Conservation (phyloP, 2,888 invertebrate genomes). For the Hydrotaea diabolus region DNA sequence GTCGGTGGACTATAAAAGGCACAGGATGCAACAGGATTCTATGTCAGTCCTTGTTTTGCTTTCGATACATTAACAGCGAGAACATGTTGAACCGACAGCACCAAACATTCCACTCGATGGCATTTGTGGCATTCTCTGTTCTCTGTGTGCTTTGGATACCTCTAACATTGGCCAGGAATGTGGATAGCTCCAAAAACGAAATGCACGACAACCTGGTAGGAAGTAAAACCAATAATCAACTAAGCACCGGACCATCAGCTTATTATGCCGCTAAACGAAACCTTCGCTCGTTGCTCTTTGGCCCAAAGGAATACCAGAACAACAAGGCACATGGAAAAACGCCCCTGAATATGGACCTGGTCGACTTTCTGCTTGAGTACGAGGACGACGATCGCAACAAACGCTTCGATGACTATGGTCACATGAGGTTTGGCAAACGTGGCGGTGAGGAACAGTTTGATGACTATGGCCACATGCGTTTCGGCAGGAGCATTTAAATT, state of each 20-base stretch:
- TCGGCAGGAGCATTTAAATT: conserved; percentile 82
- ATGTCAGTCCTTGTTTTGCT: conserved; percentile 44
- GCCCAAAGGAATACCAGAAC: conserved; percentile 48
- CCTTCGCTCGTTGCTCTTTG: conserved; percentile 69
- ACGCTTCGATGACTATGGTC: conserved; percentile 88
- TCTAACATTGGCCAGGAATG: conserved; percentile 45
- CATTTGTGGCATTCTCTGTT: conserved; percentile 10
- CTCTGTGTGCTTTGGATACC: conserved; percentile 46
- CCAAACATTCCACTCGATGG: conserved; percentile 18
- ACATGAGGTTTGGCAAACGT: conserved; percentile 85
- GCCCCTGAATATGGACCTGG: conserved; percentile 77
- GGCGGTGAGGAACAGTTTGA: conserved; percentile 85
- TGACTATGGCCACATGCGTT: conserved; percentile 89
- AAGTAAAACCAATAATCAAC: conserved; percentile 41
- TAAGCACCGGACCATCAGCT: conserved; percentile 18
- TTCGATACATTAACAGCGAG: conserved; percentile 21
- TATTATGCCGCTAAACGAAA: conserved; percentile 68
- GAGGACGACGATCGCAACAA: conserved; percentile 78
- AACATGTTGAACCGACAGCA: conserved; percentile 38
- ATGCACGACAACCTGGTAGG: conserved; percentile 43
- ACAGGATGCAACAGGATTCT: conserved; percentile 32
- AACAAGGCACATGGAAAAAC: conserved; percentile 75
- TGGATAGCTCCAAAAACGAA: conserved; percentile 54
- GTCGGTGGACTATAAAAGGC: conserved; percentile 56
- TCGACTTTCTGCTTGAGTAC: conserved; percentile 77